Evolutionary conservation across 2,113 vertebrate genomes (phyloP), one percentile per base, ranked within the genome.

Genomic region (Synodontis membranacea): DNA sequence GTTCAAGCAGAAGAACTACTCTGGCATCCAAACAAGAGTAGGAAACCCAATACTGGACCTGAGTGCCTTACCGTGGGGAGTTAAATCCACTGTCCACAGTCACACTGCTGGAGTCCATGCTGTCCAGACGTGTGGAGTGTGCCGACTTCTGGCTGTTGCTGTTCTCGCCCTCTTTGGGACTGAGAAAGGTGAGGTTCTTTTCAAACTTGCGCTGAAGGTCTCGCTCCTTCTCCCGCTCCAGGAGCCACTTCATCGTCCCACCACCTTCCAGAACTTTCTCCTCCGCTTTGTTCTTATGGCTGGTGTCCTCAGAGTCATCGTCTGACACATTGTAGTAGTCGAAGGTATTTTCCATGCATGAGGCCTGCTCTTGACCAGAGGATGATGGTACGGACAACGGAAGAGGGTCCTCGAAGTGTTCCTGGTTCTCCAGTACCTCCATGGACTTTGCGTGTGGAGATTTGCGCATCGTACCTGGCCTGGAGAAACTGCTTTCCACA

Each of bases 81-180:
- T 99, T 99, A 96, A 99, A 99, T 93, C 98, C 98, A 93, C 98
- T 99, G 94, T 99, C 98, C 89, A 99, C 98, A 15, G 98, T 99
- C 90, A 99, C 97, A 50, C 97, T 99, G 95, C 98, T 99, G 93
- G 97, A 98, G 94, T 99, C 98, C 97, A 99, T 99, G 92, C 98
- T 99, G 95, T 99, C 98, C 34, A 99, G 95, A 48, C 98, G 95
- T 23, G 97, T 97, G 0, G 98, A 98, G 86, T 99, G 98, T 11
- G 96, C 96, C n/a, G 97, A 95, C 92, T 97, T 96, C 95, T 98
- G 97, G 93, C 93, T 96, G 94, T 93, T 95, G 92, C 94, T 94
- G 79, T 93, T 95, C 83, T 97, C 97, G 0, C 93, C 96, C 91
- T 98, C 97, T 92, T 96, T 95, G 0, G 97, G 96, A 91, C 97